Conservation (phyloP, 2,888 invertebrate species). For the Seira sanloemensis region DNA sequence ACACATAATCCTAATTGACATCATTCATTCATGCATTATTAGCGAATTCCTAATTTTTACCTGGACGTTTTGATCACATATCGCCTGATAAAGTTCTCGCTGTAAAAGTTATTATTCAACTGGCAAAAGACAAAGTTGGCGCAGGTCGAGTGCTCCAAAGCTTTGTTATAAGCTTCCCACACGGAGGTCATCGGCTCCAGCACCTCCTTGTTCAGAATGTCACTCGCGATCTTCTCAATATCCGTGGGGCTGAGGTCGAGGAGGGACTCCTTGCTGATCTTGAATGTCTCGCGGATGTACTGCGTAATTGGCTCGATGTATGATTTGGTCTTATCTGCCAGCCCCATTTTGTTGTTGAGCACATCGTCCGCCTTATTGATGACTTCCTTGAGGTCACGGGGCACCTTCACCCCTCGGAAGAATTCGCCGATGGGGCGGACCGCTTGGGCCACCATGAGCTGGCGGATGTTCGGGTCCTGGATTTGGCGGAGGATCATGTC, state of each 20-base stretch:
- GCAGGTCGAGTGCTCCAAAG: conserved; percentile 66
- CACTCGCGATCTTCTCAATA: conserved; percentile 71
- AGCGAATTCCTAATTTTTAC: conserved; percentile 5
- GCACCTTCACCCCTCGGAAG: conserved; percentile 64
- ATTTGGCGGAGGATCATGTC: conserved; percentile 68
- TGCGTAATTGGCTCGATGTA: conserved; percentile 68
- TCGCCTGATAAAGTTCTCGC: conserved; percentile 70
- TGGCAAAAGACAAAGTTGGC: conserved; percentile 71
- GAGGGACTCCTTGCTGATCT: conserved; percentile 68
- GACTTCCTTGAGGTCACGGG: conserved; percentile 68
- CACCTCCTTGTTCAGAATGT: conserved; percentile 71
- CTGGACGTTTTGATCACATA: conserved; percentile 69
- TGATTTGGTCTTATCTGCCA: conserved; percentile 67
- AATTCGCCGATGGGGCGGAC: conserved; percentile 71
- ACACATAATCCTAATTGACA: not conserved
- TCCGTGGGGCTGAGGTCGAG: conserved; percentile 69
- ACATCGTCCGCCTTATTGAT: conserved; percentile 68
- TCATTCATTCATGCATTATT: not conserved
- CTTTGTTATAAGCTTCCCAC: conserved; percentile 68
- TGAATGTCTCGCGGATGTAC: conserved; percentile 70
- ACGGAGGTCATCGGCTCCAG: conserved; percentile 66
- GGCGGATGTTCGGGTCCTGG: conserved; percentile 65
- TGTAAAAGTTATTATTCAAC: conserved; percentile 70
- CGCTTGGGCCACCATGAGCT: conserved; percentile 68
- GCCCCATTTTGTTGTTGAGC: conserved; percentile 69